These are phyloP conservation scores for Lethrus apterus DNA, from an alignment of 1,140 invertebrate genomes.

Conservation along the genomic window DNA sequence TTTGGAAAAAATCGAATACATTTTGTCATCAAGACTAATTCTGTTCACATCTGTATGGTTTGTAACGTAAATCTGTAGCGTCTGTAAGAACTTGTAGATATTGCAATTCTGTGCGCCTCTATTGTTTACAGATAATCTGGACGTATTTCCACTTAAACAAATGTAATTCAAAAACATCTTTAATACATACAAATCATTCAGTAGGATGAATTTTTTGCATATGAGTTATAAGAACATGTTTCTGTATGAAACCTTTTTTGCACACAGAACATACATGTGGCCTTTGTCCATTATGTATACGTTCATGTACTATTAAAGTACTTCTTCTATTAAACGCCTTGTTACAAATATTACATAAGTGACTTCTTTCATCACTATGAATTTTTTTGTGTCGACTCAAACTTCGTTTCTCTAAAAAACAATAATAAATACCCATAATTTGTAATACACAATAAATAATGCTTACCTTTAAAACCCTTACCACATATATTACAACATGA, in stretches of 20 bases:
- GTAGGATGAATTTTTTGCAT: slow-evolving; percentile 6
- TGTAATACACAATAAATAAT: neutral
- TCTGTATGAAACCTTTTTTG: slow-evolving; percentile 7
- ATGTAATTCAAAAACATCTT: too few relatives aligned
- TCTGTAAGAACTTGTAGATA: too few relatives aligned
- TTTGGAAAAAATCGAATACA: too few relatives aligned
- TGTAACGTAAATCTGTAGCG: too few relatives aligned
- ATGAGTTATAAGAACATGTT: slow-evolving; percentile 10
- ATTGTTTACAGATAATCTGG: too few relatives aligned
- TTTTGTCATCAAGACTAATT: too few relatives aligned
- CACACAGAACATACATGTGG: neutral
- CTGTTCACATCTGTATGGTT: too few relatives aligned
- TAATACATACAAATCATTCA: too few relatives aligned
- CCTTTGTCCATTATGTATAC: neutral
- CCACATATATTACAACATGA: slow-evolving; percentile 1
- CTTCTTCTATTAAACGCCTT: slow-evolving; percentile 4
- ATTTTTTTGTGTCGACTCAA: neutral
- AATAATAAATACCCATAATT: neutral
- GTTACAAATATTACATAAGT: slow-evolving; percentile 6
- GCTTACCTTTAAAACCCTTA: slow-evolving; percentile 8
- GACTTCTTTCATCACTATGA: neutral
- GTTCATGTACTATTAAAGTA: slow-evolving; percentile 6
- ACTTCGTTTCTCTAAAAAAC: slow-evolving; percentile 3
- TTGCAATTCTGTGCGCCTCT: too few relatives aligned
- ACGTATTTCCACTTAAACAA: too few relatives aligned